Conservation (phyloP, 2,113 vertebrate genomes). For the Dasyurus viverrinus region DNA sequence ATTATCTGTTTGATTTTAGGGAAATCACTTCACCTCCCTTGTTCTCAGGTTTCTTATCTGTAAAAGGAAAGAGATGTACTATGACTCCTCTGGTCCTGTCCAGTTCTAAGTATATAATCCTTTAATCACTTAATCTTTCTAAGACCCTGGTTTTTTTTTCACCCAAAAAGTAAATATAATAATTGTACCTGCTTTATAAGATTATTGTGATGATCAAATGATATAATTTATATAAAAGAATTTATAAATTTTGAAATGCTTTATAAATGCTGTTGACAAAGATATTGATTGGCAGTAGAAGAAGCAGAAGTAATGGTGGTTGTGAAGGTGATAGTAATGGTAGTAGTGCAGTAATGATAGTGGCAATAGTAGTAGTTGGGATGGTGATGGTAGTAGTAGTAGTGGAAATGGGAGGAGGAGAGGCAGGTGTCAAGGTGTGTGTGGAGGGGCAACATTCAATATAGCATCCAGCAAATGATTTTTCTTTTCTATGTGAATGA, state of each 20-base stretch:
- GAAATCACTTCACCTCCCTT: background rate
- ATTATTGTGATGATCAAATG: background rate
- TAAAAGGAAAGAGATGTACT: background rate
- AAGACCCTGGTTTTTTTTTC: no score
- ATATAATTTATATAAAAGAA: background rate
- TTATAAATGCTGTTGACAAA: background rate
- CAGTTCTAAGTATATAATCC: background rate
- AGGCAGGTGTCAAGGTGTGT: no score
- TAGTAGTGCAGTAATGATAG: background rate
- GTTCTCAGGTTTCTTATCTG: background rate
- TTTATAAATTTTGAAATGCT: background rate
- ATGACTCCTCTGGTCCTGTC: background rate
- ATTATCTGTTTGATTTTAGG: background rate
- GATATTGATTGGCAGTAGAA: no score
- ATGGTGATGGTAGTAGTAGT: no score
- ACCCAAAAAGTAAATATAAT: no score
- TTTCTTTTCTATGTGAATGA: no score
- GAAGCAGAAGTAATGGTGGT: background rate
- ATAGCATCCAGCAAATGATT: no score
- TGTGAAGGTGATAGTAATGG: no score
- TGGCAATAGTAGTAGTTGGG: background rate
- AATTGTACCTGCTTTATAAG: background rate
- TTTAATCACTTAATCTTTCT: no score
- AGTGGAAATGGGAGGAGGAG: no score
- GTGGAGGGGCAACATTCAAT: no score